Evolutionary conservation across 2,797 vertebrate genomes (phyloP).

Genomic region (Typhlichthys subterraneus): DNA sequence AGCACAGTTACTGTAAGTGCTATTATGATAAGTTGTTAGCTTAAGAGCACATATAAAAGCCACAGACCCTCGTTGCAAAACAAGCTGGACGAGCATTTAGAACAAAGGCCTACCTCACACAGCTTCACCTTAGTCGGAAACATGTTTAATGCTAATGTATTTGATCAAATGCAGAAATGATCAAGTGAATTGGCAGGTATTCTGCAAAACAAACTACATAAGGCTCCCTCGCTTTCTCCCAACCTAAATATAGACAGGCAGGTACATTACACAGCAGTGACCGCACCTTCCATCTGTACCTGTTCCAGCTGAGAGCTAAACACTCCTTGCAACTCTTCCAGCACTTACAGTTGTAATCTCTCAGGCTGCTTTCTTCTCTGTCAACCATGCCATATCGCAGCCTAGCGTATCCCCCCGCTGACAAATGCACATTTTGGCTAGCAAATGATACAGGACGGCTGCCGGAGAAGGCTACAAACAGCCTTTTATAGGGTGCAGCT

Average conservation of each 20-base stretch:
- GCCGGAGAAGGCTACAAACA: conserved; percentile 57
- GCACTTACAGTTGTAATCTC: conserved; percentile 37
- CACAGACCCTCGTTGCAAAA: background rate
- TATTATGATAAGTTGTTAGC: background rate
- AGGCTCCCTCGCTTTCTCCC: background rate
- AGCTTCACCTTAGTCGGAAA: too few species aligned
- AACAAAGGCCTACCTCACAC: background rate
- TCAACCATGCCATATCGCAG: conserved; percentile 20
- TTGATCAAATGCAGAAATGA: conserved; percentile 1
- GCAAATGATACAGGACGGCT: conserved; percentile 41
- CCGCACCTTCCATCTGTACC: conserved; percentile 43
- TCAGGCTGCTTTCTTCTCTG: conserved; percentile 26
- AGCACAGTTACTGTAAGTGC: too few species aligned
- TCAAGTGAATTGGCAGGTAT: conserved; percentile 23
- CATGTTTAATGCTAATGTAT: too few species aligned
- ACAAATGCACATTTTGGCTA: conserved; percentile 22
- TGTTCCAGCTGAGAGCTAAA: conserved; percentile 44
- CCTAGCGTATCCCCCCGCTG: background rate
- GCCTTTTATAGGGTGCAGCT: conserved; percentile 54
- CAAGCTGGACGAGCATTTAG: background rate
- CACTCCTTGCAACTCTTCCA: conserved; percentile 17
- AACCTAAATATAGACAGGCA: too few species aligned
- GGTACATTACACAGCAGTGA: conserved; percentile 35
- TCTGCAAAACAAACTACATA: conserved; percentile 9
- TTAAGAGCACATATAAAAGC: background rate